phyloP scores from a whole-genome alignment of 2,113 vertebrate genomes.

The Laticauda laticaudata region DNA sequence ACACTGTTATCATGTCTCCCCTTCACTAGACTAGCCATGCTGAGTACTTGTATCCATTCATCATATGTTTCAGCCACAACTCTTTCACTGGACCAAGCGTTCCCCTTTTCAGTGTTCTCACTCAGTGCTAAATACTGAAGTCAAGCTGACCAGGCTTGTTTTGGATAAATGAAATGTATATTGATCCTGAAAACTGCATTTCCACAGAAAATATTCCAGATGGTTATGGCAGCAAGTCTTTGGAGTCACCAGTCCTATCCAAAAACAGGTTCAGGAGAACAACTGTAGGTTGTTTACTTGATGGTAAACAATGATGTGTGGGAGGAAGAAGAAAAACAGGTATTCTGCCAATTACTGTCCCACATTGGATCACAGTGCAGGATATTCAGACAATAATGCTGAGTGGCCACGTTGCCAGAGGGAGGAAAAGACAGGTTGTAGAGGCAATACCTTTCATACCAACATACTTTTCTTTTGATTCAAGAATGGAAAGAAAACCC shows the following conservation, averaged over 20 bases:
- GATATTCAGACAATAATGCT: neutral
- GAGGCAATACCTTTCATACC: neutral
- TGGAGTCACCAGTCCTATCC: neutral
- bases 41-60: too few relatives aligned
- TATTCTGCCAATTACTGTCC: neutral
- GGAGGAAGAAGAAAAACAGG: neutral
- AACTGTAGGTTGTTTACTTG: neutral
- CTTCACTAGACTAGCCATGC: too few relatives aligned
- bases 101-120: neutral
- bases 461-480: neutral
- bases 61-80: neutral
- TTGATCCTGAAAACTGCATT: neutral
- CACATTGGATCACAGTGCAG: neutral
- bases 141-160: neutral
- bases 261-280: neutral
- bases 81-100: neutral
- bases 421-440: neutral
- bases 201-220: neutral
- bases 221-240: neutral
- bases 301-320: neutral
- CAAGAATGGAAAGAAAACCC: neutral
- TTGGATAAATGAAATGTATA: neutral
- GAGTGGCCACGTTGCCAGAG: neutral
- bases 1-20: too few relatives aligned
- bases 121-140: neutral